phyloP scores from a whole-genome alignment of 2,888 invertebrate species.

The Pterobdella sp. region DNA sequence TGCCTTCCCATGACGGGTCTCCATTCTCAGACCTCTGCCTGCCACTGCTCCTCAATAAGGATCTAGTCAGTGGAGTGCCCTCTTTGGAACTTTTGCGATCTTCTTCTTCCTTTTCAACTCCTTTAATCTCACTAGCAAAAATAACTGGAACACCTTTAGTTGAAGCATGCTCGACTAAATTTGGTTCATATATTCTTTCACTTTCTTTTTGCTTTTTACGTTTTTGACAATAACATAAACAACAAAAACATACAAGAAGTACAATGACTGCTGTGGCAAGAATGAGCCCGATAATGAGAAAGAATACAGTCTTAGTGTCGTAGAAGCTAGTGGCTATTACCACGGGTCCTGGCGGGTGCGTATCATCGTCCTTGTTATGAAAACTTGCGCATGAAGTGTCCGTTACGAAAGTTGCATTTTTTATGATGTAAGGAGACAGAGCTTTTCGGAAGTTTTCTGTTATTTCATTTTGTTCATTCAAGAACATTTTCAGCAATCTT shows the following conservation, averaged over 20 bases:
- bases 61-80: background rate
- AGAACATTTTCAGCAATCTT: conserved; percentile 56
- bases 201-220: conserved; percentile 60
- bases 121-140: conserved; percentile 84
- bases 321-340: conserved; percentile 23
- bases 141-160: conserved; percentile 76
- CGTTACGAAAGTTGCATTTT: conserved; percentile 28
- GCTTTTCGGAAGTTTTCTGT: conserved; percentile 41
- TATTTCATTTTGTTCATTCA: conserved; percentile 48
- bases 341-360: conserved; percentile 25
- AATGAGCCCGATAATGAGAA: conserved; percentile 75
- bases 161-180: conserved; percentile 57
- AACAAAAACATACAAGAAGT: conserved; percentile 76
- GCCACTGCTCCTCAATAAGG: conserved; percentile 2
- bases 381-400: conserved; percentile 30
- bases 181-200: no score
- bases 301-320: conserved; percentile 53
- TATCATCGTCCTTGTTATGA: background rate
- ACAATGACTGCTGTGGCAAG: conserved; percentile 74
- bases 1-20: conserved; percentile 9
- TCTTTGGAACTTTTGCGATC: conserved; percentile 13
- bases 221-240: conserved; percentile 69
- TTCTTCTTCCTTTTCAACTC: conserved; percentile 48
- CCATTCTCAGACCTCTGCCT: conserved; percentile 61
- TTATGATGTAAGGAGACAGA: conserved; percentile 38